Evolutionary conservation across 2,113 vertebrate species (phyloP), one percentile per base, ranked within the genome.

Genomic region (Hiodon tergisus): DNA sequence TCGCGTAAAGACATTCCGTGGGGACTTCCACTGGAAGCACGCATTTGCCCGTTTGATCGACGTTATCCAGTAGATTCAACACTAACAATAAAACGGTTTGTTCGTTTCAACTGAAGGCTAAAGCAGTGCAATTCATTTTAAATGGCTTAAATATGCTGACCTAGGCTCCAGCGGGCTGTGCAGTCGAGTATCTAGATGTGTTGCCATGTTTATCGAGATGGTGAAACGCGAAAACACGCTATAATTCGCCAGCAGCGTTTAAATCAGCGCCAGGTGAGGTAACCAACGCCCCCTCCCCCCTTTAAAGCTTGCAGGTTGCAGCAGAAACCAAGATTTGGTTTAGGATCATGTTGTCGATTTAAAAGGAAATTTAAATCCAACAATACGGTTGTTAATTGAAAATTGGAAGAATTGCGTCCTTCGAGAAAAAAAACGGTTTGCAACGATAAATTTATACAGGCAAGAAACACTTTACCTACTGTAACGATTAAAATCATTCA

Each of bases 121-220:
- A 7, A 17, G 6, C 7, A 66, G 16, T 66, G 47, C 31, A 66
- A 3, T 10, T n/a, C n/a, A 31, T 31, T 31, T 31, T 31, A 31
- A 31, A 31, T 31, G 31, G 31, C 31, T 31, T 51, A 62, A 10
- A 55, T 3, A 50, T 50, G 66, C 78, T 55, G 46, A 82, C 86
- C 90, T 88, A 76, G 82, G 78, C 71, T 87, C 86, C 67, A 83
- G 83, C 69, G 90, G 89, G 75, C 85, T 88, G 72, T 81, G 86
- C 10, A 81, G 80, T 55, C 84, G 77, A 3, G 84, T 63, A 75
- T 89, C 87, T 78, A 88, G 67, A 13, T 74, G 81, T 82, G 79
- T 80, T 86, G 77, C 78, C 71, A 87, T 89, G 54, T 77, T 77
- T 77, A 68, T 78, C 72, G 69, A 61, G 73, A 78, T 78, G 82